Base-by-base conservation (phyloP, 2,113 vertebrate species). In the Passer domesticus region DNA sequence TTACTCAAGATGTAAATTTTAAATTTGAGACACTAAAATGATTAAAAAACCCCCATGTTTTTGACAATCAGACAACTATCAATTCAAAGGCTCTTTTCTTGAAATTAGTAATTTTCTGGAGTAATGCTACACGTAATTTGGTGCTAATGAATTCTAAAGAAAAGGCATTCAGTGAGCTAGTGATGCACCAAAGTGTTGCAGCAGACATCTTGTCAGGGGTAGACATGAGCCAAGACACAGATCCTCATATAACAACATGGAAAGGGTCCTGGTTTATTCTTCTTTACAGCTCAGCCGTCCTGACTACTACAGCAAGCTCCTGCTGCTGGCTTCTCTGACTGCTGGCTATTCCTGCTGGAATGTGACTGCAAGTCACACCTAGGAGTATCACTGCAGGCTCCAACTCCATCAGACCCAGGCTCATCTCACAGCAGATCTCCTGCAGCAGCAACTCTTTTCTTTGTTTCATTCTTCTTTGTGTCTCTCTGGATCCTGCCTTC, bases 71-170 rank as follows among this genome's bases (percentile, higher is more conserved):
- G 53, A 22, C 3, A 21, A 66, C 62, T 41, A 50, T 25, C 31
- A 33, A 2, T 66, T 80, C 83, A 83, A 87, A 92, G 62, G 18
- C 13, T 31, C 3, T 77, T 87, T 86, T 77, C 43, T 83, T 77
- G 47, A 81, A 69, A 69, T 67, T 4, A 67, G 35, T 30, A 22
- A 33, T 87, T 90, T 85, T 73, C 66, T 83, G 49, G 22, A 24
- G 41, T 33, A 74, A 43, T 11, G 7, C 8, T 25, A 2, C 23
- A 21, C 0, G 0, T 15, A 55, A 44, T 72, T 93, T 73, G 28
- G 35, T 62, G 35, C 21, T 47, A 50, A 83, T 3, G 12, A 69
- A 83, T 77, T 83, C 72, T 70, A 50, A 63, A 80, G 33, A 63
- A 87, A 83, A 67, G 4, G 5, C 31, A 35, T 47, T 82, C 28